Percentiles rank a stretch among this genome's conserved stretches.
phyloP scores from a whole-genome alignment of 2,797 vertebrate genomes.

The Cephalopachus bancanus region DNA sequence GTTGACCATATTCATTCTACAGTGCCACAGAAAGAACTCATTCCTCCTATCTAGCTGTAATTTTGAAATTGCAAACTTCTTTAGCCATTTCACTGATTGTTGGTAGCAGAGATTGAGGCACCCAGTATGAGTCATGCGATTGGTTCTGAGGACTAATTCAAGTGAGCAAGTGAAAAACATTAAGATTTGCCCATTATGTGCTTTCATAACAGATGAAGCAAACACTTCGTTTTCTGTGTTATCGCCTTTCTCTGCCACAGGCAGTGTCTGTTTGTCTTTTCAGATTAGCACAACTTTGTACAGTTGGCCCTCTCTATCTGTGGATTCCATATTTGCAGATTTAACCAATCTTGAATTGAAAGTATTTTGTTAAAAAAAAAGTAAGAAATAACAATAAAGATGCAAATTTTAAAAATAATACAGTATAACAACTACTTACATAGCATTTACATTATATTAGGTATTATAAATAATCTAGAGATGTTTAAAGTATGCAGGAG shows the following conservation, averaged over 20 bases:
- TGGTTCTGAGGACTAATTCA: not conserved
- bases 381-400: not conserved
- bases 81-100: not conserved
- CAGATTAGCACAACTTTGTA: not conserved
- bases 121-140: not conserved
- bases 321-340: too few species aligned
- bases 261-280: not conserved
- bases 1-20: not conserved
- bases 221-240: not conserved
- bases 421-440: not conserved
- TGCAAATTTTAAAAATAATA: not conserved
- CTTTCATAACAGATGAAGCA: too few species aligned
- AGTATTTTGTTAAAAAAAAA: too few species aligned
- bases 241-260: not conserved
- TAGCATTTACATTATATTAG: not conserved
- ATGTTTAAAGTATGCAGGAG: not conserved
- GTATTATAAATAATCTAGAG: not conserved
- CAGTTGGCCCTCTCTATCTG: too few species aligned
- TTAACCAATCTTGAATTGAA: too few species aligned
- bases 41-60: not conserved
- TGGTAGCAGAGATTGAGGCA: not conserved
- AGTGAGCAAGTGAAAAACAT: not conserved
- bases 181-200: not conserved
- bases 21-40: not conserved
- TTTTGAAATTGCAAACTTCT: not conserved